Evolutionary conservation across 2,113 vertebrate genomes (phyloP).

Genomic region (Nycticebus coucang): DNA sequence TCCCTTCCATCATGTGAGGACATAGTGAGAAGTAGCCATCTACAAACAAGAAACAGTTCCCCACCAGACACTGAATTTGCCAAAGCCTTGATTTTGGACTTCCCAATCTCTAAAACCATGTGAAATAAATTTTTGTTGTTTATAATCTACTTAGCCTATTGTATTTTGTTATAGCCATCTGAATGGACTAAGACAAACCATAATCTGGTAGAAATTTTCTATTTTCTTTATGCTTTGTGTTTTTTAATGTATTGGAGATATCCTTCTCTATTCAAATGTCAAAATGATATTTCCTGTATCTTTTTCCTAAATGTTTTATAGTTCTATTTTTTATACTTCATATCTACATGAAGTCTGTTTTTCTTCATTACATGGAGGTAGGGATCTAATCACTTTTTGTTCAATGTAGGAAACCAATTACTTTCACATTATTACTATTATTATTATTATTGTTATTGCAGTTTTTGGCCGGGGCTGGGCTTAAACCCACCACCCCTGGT

Average conservation of each 20-base stretch:
- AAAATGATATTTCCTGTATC: neutral
- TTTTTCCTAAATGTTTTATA: neutral
- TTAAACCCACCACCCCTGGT: too few species aligned
- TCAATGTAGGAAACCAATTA: neutral
- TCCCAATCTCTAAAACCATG: neutral
- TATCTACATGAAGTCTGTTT: neutral
- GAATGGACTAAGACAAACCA: neutral
- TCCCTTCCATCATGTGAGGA: neutral
- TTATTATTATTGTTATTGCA: too few species aligned
- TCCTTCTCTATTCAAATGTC: neutral
- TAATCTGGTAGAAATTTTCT: neutral
- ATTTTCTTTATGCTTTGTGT: neutral
- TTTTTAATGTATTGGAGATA: constrained; percentile 33
- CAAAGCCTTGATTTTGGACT: neutral
- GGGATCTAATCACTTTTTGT: neutral
- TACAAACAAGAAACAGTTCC: neutral
- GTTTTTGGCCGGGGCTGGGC: too few species aligned
- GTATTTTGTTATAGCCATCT: neutral
- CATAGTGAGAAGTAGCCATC: neutral
- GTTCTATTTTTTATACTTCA: neutral
- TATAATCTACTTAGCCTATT: neutral
- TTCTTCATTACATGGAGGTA: neutral
- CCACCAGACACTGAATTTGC: neutral
- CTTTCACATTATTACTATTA: neutral
- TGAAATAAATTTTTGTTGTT: neutral